A percentile compares a stretch with the other conserved stretches of the same genome.
These are phyloP conservation scores for Ochropleura leucogaster DNA, from an alignment of 2,888 invertebrate genomes.

Conservation along the genomic window DNA sequence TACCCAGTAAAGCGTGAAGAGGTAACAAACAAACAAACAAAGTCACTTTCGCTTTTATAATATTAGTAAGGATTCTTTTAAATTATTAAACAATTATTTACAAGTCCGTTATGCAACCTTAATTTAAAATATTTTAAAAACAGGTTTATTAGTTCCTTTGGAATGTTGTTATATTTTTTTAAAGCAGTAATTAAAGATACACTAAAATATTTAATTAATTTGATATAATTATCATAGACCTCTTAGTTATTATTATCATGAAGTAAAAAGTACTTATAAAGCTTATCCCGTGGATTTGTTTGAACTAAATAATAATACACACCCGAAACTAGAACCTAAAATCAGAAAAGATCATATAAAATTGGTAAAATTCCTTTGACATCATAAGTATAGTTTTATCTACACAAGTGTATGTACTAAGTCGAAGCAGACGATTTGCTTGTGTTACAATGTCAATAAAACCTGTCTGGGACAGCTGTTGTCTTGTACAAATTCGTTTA, in stretches of 20 bases:
- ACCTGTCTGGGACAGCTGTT: conserved; percentile 55
- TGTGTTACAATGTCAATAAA: conserved; percentile 54
- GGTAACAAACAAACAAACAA: too few species aligned
- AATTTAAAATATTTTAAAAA: too few species aligned
- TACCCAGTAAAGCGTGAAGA: too few species aligned
- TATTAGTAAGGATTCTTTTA: too few species aligned
- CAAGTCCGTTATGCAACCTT: too few species aligned
- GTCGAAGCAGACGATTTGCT: conserved; percentile 42
- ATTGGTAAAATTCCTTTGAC: not conserved
- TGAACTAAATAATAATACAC: not conserved
- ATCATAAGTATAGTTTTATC: conserved; percentile 2
- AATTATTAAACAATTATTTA: too few species aligned
- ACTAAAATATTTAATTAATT: too few species aligned
- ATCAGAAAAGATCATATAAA: not conserved
- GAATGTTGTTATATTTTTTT: too few species aligned
- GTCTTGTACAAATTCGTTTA: conserved; percentile 57
- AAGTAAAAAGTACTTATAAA: not conserved
- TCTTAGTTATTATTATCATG: not conserved
- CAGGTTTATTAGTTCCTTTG: too few species aligned
- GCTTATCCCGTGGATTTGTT: not conserved
- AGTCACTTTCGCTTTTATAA: too few species aligned
- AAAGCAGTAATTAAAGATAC: too few species aligned
- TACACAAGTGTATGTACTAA: not conserved
- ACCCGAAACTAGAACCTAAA: conserved; percentile 8
- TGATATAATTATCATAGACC: not conserved